These are phyloP conservation scores for Xylophagus ater DNA, from an alignment of 2,888 invertebrate genomes.

Conservation along the genomic window DNA sequence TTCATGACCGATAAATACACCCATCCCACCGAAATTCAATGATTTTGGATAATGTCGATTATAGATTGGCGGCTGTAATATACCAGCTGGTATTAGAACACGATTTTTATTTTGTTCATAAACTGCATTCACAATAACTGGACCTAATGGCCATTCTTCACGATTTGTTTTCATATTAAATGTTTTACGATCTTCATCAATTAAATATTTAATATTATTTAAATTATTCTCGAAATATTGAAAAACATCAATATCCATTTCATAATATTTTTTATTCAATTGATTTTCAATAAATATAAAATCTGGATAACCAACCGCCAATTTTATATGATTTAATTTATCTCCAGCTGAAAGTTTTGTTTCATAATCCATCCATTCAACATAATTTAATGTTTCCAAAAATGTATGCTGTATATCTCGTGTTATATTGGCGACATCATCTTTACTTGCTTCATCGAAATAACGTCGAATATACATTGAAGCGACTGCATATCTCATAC, in stretches of 20 bases:
- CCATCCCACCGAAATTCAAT: conserved; percentile 21
- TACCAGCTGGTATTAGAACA: conserved; percentile 88
- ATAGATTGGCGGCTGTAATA: conserved; percentile 83
- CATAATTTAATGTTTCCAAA: conserved; percentile 63
- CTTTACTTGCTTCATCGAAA: conserved; percentile 45
- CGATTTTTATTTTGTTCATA: conserved; percentile 86
- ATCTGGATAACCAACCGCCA: conserved; percentile 89
- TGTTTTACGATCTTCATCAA: conserved; percentile 23
- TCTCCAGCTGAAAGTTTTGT: conserved; percentile 69
- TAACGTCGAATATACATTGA: conserved; percentile 50
- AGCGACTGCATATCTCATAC: no score
- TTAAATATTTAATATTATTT: conserved; percentile 28
- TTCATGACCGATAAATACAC: conserved; percentile 23
- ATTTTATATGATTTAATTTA: conserved; percentile 82
- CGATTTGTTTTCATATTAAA: conserved; percentile 65
- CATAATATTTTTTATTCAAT: conserved; percentile 70
- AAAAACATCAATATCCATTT: conserved; percentile 51
- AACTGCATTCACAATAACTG: conserved; percentile 81
- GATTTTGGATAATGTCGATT: conserved; percentile 63
- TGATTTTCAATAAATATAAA: conserved; percentile 67
- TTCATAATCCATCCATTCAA: conserved; percentile 86
- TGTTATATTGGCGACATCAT: conserved; percentile 70
- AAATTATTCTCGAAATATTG: conserved; percentile 75
- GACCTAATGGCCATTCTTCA: conserved; percentile 72
- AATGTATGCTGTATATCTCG: conserved; percentile 74